A percentile compares a stretch with the other conserved stretches of the same genome.
Conservation (phyloP, 1,140 invertebrate species). For the Calosoma granatense region DNA sequence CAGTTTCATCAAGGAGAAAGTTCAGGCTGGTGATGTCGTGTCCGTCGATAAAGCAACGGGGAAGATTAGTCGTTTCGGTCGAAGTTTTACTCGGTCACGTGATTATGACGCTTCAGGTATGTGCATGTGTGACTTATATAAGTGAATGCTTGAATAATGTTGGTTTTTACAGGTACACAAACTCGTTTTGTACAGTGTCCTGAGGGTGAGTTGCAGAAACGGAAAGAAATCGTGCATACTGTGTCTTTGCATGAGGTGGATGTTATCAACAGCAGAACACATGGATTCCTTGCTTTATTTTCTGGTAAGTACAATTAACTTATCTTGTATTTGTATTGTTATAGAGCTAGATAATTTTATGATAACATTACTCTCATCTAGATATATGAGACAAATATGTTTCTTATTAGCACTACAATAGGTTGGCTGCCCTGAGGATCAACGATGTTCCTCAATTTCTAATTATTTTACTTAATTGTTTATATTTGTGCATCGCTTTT, state of each 20-base stretch:
- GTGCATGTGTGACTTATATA: constrained; percentile 11
- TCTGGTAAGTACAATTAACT: constrained; percentile 53
- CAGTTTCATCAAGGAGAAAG: constrained; percentile 92
- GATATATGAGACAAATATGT: background rate
- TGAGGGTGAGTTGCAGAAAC: constrained; percentile 95
- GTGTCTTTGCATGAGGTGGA: constrained; percentile 98
- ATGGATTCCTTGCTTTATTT: constrained; percentile 95
- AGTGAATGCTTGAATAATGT: background rate
- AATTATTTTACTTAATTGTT: background rate
- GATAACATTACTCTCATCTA: constrained; percentile 6
- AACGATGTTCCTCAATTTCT: too few relatives aligned
- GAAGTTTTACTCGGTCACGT: constrained; percentile 89
- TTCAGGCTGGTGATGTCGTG: constrained; percentile 93
- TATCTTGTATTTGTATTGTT: background rate
- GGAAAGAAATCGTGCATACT: constrained; percentile 98
- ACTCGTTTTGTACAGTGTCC: constrained; percentile 96
- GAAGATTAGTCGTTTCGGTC: constrained; percentile 88
- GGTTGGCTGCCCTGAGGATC: too few relatives aligned
- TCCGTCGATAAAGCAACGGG: constrained; percentile 96
- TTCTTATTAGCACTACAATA: too few relatives aligned
- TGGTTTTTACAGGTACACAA: constrained; percentile 38
- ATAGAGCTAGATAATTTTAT: too few relatives aligned
- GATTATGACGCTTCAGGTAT: constrained; percentile 93
- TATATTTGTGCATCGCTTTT: too few relatives aligned
- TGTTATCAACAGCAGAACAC: constrained; percentile 94